Base-by-base conservation (phyloP, 1,140 invertebrate species). In the Diorhabda sublineata region DNA sequence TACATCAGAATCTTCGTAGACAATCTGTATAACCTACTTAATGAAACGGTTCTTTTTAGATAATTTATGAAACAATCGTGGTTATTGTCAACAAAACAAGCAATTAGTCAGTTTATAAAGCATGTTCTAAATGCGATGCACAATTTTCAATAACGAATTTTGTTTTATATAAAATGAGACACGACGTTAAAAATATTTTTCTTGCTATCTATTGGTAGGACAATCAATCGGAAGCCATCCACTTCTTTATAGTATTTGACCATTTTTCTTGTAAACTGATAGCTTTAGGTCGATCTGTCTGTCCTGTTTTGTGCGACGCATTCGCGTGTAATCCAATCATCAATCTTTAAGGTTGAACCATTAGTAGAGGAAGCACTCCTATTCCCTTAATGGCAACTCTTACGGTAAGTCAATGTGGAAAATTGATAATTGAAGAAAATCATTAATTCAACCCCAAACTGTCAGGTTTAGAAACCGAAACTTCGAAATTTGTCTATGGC, bases 271-370 rank as follows among this genome's bases (percentile, higher is more conserved):
- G 57, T 45, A 57, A 67, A 56, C 52, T 60, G 57, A 60, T 67
- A 60, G 58, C 52, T 60, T 44, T 59, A 56, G 57, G 58, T 64
- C n/a, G 41, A 52, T 65, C 64, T 45, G 58, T 64, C n/a, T 56
- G 64, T 65, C 64, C 61, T 68, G 67, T 42, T 26, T 58, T 64
- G 42, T 57, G 72, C 52, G 70, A 71, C 73, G 61, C 63, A 70
- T 67, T 72, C 73, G 73, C 73, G 70, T 74, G 73, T 74, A 74
- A 74, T 74, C 73, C 65, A 71, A 74, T 74, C 73, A 72, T 74
- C 73, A 74, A 74, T 74, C 73, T 74, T 72, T 63, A 61, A 70
- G 72, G 71, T 69, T 70, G 71, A 68, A 69, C 73, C 73, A 74
- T 74, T 74, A 74, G 73, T 67, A 67, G 44, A 72, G 73, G 70